These are phyloP conservation scores for Metaphire vulgaris DNA, from an alignment of 1,140 invertebrate species.

Conservation along the genomic window DNA sequence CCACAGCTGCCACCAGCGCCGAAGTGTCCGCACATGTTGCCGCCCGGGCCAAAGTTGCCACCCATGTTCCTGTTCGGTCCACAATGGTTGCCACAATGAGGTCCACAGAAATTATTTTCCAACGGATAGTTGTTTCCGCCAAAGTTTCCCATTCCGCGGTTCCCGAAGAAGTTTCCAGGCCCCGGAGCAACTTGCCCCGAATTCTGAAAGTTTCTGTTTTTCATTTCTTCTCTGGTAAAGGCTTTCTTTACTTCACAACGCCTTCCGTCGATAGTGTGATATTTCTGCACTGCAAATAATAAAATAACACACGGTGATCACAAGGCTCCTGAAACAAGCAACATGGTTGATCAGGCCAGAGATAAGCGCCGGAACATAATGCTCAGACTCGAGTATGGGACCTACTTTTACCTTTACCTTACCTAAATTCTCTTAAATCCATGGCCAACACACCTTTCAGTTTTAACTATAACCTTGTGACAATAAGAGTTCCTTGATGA, in stretches of 20 bases:
- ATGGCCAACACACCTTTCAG: too few species aligned
- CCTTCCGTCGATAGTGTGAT: conserved; percentile 14
- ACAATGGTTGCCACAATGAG: background rate
- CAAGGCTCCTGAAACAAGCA: too few species aligned
- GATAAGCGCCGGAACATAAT: too few species aligned
- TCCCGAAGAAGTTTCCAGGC: background rate
- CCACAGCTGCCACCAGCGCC: background rate
- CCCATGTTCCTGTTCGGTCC: background rate
- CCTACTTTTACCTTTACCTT: too few species aligned
- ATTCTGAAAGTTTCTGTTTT: background rate
- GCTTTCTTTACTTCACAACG: conserved; percentile 14
- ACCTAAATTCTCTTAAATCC: too few species aligned
- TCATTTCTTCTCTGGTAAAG: conserved; percentile 5
- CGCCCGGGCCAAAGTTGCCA: background rate
- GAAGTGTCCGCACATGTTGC: background rate
- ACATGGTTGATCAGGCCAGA: too few species aligned
- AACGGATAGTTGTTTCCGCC: background rate
- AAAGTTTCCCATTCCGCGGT: background rate
- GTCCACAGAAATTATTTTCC: background rate
- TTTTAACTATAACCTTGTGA: too few species aligned
- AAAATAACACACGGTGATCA: too few species aligned
- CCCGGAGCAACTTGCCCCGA: background rate
- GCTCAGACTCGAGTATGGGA: too few species aligned
- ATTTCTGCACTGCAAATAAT: conserved; percentile 10
- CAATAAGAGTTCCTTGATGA: too few species aligned